phyloP scores from a whole-genome alignment of 2,888 invertebrate species.

The Malachius bipustulatus region DNA sequence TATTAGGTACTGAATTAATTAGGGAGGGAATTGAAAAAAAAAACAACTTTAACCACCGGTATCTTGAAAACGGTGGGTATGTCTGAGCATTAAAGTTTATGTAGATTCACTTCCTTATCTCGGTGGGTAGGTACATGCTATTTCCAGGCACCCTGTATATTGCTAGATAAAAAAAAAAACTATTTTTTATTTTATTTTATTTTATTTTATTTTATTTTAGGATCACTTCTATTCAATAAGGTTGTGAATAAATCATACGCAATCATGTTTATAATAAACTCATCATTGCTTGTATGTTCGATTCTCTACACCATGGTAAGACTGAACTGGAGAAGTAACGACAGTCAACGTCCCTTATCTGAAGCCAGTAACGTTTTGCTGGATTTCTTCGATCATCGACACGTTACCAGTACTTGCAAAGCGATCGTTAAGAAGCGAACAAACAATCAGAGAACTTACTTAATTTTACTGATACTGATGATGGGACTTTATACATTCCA shows the following conservation, averaged over 20 bases:
- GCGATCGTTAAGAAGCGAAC: conserved; percentile 50
- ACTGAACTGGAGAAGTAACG: conserved; percentile 59
- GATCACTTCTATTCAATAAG: conserved; percentile 50
- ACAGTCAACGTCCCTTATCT: conserved; percentile 48
- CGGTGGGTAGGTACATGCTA: too few species aligned
- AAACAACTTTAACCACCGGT: too few species aligned
- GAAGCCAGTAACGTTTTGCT: conserved; percentile 43
- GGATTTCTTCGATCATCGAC: conserved; percentile 62
- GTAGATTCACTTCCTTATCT: too few species aligned
- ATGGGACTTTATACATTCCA: conserved; percentile 76
- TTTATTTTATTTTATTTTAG: conserved; percentile 43
- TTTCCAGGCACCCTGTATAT: too few species aligned
- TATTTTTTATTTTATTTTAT: too few species aligned
- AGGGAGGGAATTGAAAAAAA: too few species aligned
- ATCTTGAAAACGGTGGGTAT: too few species aligned
- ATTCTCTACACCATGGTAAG: conserved; percentile 52
- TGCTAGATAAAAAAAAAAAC: too few species aligned
- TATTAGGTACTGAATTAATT: too few species aligned
- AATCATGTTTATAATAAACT: conserved; percentile 62
- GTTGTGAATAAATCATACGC: conserved; percentile 54
- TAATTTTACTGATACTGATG: conserved; percentile 57
- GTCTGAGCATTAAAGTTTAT: too few species aligned
- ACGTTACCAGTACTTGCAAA: conserved; percentile 49
- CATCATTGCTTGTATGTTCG: conserved; percentile 46
- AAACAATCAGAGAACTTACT: conserved; percentile 46